Base-by-base conservation (phyloP, 2,888 invertebrate species). In the Himalopsyche kuldschensis region DNA sequence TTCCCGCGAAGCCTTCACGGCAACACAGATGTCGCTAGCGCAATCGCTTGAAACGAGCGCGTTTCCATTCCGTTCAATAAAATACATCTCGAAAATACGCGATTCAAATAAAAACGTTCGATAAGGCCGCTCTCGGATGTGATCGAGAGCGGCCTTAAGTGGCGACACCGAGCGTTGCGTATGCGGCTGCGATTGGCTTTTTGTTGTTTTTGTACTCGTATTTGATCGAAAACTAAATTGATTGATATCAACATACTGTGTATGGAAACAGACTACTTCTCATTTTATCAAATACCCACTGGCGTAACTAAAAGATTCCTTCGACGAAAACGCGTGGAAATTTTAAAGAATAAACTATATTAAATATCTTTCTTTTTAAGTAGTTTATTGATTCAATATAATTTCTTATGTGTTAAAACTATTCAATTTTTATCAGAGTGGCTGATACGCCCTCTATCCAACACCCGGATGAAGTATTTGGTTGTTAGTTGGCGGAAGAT, bases 41-140 rank as follows among this genome's bases (percentile, higher is more conserved):
- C 82, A 79, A 82, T 82, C 55, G 79, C 75, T 79, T 79, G 82
- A 79, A 82, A 79, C 48, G 79, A 69, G 69, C 79, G 47, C 75
- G 78, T 35, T 81, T 35, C 76, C 77, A 30, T 76, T 81, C 81
- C 81, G 77, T 76, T 81, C 77, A 77, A 81, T 81, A 81, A 77
- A 81, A 81, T 35, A 80, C 75, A 75, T 80, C 69, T 69, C 69
- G 69, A 69, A 69, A 69, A 69, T 69, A 69, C 69, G 69, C 20
- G 69, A 69, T 69, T 69, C 69, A 69, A 69, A 69, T 69, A 69
- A 69, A 69, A 69, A 69, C 69, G 69, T 69, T 69, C 27, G 69
- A 69, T 69, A 69, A 69, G 69, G 69, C 69, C 27, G 69, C 27
- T 69, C 30, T 69, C 15, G 27, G 69, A 69, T 69, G 27, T 69